Percentiles rank a stretch among this genome's conserved stretches.
Conservation (phyloP, 2,797 vertebrate species). For the Xiphophorus birchmanni region DNA sequence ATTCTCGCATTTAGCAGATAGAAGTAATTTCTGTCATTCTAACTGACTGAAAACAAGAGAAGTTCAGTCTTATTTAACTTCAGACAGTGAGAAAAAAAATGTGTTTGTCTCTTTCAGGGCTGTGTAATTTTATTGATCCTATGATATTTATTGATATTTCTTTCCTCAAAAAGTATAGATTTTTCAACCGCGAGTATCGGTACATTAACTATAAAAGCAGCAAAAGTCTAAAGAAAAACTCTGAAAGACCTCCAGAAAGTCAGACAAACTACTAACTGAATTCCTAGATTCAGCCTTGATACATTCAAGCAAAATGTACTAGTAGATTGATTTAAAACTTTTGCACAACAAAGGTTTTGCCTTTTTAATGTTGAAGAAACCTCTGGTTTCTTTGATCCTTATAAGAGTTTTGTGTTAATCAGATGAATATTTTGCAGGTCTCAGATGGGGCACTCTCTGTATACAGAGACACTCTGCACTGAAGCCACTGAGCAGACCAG, state of each 20-base stretch:
- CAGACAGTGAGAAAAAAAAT: neutral
- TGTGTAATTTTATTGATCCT: too few species aligned
- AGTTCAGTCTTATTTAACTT: neutral
- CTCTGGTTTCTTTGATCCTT: neutral
- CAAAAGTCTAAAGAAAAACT: neutral
- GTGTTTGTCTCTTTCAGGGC: neutral
- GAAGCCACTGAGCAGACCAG: conserved; percentile 54
- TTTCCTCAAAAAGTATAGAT: too few species aligned
- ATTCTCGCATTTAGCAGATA: neutral
- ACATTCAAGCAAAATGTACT: neutral
- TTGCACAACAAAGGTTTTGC: neutral
- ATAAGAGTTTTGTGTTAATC: neutral
- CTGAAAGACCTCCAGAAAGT: neutral
- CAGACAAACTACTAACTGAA: too few species aligned
- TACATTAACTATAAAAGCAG: neutral
- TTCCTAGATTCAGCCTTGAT: neutral
- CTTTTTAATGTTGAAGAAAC: neutral
- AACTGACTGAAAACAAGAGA: neutral
- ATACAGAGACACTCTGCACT: conserved; percentile 69
- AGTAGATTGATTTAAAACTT: neutral
- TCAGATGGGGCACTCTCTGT: conserved; percentile 46
- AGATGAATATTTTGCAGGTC: conserved; percentile 51
- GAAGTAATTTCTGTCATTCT: neutral
- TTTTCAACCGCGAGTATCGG: too few species aligned
- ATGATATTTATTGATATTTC: too few species aligned